phyloP scores from a whole-genome alignment of 2,888 invertebrate genomes.

The Disparrhopalites patrizii region DNA sequence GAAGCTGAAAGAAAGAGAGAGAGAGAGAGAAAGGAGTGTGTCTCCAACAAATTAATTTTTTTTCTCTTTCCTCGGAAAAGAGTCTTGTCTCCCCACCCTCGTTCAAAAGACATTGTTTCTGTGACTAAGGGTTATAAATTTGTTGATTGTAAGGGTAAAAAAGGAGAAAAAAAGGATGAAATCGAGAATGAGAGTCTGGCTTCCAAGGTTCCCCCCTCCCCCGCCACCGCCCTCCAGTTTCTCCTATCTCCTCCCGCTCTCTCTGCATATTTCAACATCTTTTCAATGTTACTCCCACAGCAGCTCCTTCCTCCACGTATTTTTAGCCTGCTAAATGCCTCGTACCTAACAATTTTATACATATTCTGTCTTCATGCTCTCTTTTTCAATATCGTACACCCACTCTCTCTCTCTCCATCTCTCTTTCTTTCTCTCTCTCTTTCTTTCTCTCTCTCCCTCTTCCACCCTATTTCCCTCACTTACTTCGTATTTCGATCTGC shows the following conservation, averaged over 20 bases:
- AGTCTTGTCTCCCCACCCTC: neutral
- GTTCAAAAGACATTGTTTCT: constrained; percentile 23
- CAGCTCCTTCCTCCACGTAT: too few relatives aligned
- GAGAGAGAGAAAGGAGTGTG: neutral
- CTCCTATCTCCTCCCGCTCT: neutral
- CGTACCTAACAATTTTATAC: too few relatives aligned
- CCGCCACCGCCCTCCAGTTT: neutral
- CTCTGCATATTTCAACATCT: too few relatives aligned
- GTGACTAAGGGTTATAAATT: constrained; percentile 46
- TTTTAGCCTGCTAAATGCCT: too few relatives aligned
- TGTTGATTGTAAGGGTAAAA: constrained; percentile 40
- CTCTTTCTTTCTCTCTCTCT: neutral
- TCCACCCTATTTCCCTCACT: neutral
- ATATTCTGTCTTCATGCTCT: too few relatives aligned
- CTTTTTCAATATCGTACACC: too few relatives aligned
- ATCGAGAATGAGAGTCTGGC: constrained; percentile 11
- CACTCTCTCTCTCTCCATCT: neutral
- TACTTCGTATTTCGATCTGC: too few relatives aligned
- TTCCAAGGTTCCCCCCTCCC: neutral
- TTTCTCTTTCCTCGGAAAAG: constrained; percentile 19
- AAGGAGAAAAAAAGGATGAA: constrained; percentile 18
- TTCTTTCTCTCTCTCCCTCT: neutral
- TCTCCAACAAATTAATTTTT: constrained; percentile 30
- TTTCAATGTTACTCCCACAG: too few relatives aligned
- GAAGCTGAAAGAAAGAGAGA: neutral